These are phyloP conservation scores for Athalia cordata DNA, from an alignment of 2,888 invertebrate species.

Conservation along the genomic window DNA sequence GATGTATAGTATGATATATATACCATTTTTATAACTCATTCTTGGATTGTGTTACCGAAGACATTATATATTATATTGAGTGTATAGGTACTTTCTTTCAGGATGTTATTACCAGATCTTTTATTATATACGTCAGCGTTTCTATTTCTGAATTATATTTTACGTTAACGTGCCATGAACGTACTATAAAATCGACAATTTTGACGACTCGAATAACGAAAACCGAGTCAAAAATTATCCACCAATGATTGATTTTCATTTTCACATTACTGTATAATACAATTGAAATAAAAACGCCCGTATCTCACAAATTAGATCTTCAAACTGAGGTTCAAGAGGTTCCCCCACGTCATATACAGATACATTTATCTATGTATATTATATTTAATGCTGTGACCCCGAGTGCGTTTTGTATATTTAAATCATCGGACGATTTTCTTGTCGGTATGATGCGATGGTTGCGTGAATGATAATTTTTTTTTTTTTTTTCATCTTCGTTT, in stretches of 20 bases:
- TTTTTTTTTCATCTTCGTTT: conserved; percentile 43
- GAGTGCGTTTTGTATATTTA: background rate
- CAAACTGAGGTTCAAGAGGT: conserved; percentile 22
- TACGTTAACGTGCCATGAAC: background rate
- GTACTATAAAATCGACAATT: conserved; percentile 18
- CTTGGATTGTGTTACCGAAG: conserved; percentile 32
- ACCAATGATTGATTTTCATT: background rate
- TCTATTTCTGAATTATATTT: conserved; percentile 1
- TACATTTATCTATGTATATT: conserved; percentile 15
- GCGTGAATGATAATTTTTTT: conserved; percentile 17
- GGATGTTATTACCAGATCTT: conserved; percentile 33
- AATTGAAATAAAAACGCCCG: conserved; percentile 30
- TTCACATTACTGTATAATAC: background rate
- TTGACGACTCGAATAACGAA: conserved; percentile 1
- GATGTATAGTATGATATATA: conserved; percentile 20
- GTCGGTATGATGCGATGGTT: conserved; percentile 45
- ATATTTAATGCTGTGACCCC: conserved; percentile 9
- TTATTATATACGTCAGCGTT: conserved; percentile 29
- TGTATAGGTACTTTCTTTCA: conserved; percentile 7
- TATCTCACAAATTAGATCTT: conserved; percentile 29
- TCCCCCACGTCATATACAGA: conserved; percentile 48
- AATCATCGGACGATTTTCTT: conserved; percentile 45
- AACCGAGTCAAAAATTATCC: conserved; percentile 18
- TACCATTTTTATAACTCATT: conserved; percentile 33
- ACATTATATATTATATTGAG: conserved; percentile 21